Conservation (phyloP, 2,113 vertebrate genomes). For the Callorhinus ursinus region DNA sequence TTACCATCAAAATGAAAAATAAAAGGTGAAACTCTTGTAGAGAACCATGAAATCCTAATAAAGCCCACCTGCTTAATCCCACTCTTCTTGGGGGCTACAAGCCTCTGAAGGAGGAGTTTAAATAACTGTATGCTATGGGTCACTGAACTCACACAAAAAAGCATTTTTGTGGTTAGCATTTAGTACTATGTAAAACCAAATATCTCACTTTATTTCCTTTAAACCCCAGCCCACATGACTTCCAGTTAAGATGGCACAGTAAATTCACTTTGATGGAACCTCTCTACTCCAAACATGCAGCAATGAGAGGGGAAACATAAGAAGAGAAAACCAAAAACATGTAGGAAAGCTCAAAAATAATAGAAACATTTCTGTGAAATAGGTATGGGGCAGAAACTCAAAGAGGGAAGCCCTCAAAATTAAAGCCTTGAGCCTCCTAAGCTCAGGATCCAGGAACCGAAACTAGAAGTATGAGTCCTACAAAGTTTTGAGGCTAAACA, state of each 20-base stretch:
- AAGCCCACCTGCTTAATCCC: slow-evolving; percentile 64
- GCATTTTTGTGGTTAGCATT: slow-evolving; percentile 68
- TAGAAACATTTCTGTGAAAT: neutral
- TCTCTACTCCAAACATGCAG: slow-evolving; percentile 46
- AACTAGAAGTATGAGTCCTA: neutral
- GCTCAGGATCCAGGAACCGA: neutral
- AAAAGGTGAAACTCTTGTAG: slow-evolving; percentile 43
- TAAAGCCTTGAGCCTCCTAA: neutral
- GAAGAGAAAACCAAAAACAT: slow-evolving; percentile 31
- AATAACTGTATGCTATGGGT: slow-evolving; percentile 45
- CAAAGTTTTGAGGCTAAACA: neutral
- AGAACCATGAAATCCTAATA: slow-evolving; percentile 34
- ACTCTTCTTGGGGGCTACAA: slow-evolving; percentile 5
- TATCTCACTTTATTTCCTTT: slow-evolving; percentile 67
- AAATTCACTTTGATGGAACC: slow-evolving; percentile 49
- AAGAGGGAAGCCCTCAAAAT: neutral
- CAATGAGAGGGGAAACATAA: slow-evolving; percentile 31
- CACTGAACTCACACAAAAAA: slow-evolving; percentile 63
- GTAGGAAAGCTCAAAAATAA: neutral
- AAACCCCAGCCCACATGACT: slow-evolving; percentile 54
- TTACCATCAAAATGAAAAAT: slow-evolving; percentile 52
- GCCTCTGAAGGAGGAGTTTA: slow-evolving; percentile 39
- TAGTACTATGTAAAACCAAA: slow-evolving; percentile 68
- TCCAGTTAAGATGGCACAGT: slow-evolving; percentile 55
- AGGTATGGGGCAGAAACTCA: slow-evolving; percentile 26